Evolutionary conservation across 2,797 vertebrate genomes (phyloP).

Genomic region (Microcaecilia unicolor): DNA sequence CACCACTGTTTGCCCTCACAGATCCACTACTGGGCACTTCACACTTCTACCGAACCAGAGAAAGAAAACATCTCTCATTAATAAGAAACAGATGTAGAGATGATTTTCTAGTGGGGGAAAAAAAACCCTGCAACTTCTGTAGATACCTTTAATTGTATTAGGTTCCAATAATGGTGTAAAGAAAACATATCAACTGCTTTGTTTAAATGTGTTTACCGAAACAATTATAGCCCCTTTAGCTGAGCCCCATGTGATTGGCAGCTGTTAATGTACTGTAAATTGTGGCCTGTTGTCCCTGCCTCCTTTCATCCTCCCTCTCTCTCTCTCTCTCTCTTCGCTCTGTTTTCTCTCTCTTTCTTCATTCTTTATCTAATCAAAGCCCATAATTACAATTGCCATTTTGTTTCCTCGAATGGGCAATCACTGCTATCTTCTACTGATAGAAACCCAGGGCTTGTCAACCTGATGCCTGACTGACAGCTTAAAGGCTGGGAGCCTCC

Average conservation of each 20-base stretch:
- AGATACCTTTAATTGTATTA: constrained; percentile 1
- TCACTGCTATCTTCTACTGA: constrained; percentile 50
- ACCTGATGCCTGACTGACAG: constrained; percentile 47
- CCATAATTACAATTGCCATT: constrained; percentile 71
- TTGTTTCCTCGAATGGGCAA: constrained; percentile 69
- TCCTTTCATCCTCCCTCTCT: constrained; percentile 3
- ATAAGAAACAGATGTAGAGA: no score
- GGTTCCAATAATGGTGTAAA: not conserved
- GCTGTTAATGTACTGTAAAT: constrained; percentile 49
- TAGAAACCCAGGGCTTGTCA: constrained; percentile 45
- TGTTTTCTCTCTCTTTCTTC: constrained; percentile 27
- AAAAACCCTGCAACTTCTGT: not conserved
- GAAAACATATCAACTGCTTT: not conserved
- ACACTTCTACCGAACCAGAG: not conserved
- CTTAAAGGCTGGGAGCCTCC: constrained; percentile 15
- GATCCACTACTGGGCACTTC: not conserved
- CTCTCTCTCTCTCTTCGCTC: constrained; percentile 5
- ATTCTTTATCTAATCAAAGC: constrained; percentile 70
- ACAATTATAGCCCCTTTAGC: constrained; percentile 8
- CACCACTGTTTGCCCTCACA: no score
- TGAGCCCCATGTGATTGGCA: constrained; percentile 50
- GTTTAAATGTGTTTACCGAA: not conserved
- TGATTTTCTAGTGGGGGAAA: not conserved
- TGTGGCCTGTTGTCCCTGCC: constrained; percentile 23
- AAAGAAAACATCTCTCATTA: no score